Evolutionary conservation across 1,140 invertebrate species (phyloP).

Genomic region (Drosophila insularis): DNA sequence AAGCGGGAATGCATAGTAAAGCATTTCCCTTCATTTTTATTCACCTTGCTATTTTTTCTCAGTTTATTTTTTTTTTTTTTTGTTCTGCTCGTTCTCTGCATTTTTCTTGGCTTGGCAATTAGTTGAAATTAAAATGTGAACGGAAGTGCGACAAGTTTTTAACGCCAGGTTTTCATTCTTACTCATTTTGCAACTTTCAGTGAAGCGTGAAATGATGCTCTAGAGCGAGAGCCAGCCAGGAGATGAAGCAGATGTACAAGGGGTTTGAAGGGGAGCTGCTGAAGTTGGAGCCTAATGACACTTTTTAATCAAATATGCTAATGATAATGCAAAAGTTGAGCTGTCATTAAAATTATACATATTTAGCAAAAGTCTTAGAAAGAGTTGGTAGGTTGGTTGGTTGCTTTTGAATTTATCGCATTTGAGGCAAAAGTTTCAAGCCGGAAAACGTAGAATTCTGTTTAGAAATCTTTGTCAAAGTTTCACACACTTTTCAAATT

Average conservation of each 20-base stretch:
- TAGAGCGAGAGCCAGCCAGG: slow-evolving; percentile 6
- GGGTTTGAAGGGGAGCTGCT: neutral
- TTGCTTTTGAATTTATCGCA: neutral
- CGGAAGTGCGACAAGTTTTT: slow-evolving; percentile 55
- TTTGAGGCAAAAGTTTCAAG: neutral
- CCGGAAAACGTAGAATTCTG: neutral
- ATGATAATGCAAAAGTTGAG: slow-evolving; percentile 66
- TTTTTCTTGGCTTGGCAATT: slow-evolving; percentile 56
- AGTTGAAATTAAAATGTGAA: slow-evolving; percentile 79
- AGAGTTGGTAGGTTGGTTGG: neutral
- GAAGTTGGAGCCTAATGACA: slow-evolving; percentile 63
- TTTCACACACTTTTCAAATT: no score
- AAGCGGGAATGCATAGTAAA: slow-evolving; percentile 35
- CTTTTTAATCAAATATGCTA: slow-evolving; percentile 81
- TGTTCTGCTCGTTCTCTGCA: slow-evolving; percentile 14
- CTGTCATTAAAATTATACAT: slow-evolving; percentile 55
- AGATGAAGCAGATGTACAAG: neutral
- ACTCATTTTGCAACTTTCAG: slow-evolving; percentile 61
- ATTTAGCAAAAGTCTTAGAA: slow-evolving; percentile 27
- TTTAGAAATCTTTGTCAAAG: neutral
- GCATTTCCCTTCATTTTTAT: slow-evolving; percentile 8
- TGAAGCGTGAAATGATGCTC: slow-evolving; percentile 58
- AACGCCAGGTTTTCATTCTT: slow-evolving; percentile 40
- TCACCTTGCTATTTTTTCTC: neutral
- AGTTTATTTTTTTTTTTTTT: neutral